Evolutionary conservation across 2,113 vertebrate species (phyloP), one percentile per base, ranked within the genome.

Genomic region (Sinocyclocheilus anophthalmus): DNA sequence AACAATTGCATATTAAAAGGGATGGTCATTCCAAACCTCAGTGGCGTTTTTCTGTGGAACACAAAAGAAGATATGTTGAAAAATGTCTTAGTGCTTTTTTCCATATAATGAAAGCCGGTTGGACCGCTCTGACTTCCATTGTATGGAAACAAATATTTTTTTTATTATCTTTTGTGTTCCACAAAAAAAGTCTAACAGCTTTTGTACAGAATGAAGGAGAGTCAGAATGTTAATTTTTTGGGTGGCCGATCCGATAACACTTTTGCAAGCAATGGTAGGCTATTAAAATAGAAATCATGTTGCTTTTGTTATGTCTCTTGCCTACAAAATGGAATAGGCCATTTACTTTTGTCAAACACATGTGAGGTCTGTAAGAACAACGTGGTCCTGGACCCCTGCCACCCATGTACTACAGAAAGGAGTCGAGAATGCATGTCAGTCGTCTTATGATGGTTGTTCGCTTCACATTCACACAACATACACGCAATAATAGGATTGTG

Each of bases 401-500:
- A 24, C 45, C 45, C 12, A 26, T 76, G 45, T 76, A 5, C 73
- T 76, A 50, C 73, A 76, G 73, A 50, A 50, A 50, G 45, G 13
- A 50, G n/a, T 24, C 12, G 11, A 76, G 73, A 76, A 53, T 22
- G 30, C 67, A 37, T 70, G 33, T 70, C 67, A 70, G 33, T 39
- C 67, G 10, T 72, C 9, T 22, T 39, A 22, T 39, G 69, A 72
- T 22, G 69, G 75, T 14, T 24, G 24, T 76, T 48, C 53, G 7
- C 50, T 53, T 37, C 30, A 69, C 65, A 69, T 69, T 30, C 26
- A 57, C 18, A 57, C 55, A 57, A 20, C 55, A 57, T 57, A 57
- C 55, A 57, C 1, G 13, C 26, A 70, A 70, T 92, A 93, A 93
- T 93, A 86, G 90, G 92, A 93, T 93, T 90, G 78, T 84, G 88